phyloP scores from a whole-genome alignment of 2,888 invertebrate genomes.

The Laothoe populi region DNA sequence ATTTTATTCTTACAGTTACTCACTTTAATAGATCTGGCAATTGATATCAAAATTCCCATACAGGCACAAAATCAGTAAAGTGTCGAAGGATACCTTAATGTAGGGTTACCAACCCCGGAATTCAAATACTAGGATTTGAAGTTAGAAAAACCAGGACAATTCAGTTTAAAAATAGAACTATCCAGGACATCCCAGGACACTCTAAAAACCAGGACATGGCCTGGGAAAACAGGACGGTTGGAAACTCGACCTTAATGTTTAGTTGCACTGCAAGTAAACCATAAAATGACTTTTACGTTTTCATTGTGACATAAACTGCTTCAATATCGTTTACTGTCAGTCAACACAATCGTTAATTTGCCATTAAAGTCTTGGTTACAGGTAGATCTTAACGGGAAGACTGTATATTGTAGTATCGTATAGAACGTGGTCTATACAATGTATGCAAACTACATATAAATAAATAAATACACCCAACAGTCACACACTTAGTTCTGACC shows the following conservation, averaged over 20 bases:
- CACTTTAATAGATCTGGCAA: neutral
- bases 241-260: neutral
- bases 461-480: neutral
- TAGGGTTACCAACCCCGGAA: too few species aligned
- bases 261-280: conserved; percentile 26
- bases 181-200: too few species aligned
- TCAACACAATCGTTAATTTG: conserved; percentile 49
- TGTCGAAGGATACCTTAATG: too few species aligned
- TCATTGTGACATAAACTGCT: conserved; percentile 31
- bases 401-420: neutral
- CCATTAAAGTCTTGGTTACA: conserved; percentile 41
- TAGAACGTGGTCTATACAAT: neutral
- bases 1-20: too few species aligned
- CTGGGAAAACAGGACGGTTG: too few species aligned
- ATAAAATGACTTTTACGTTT: conserved; percentile 29
- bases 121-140: too few species aligned
- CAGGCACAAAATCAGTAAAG: too few species aligned
- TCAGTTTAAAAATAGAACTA: too few species aligned
- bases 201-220: too few species aligned
- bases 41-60: neutral
- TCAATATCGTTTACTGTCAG: conserved; percentile 38
- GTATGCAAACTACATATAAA: neutral
- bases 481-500: too few species aligned
- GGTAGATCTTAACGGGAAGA: conserved; percentile 26
- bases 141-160: too few species aligned